These are phyloP conservation scores for Calephelis perditalis DNA, from an alignment of 2,888 invertebrate species.

Conservation along the genomic window DNA sequence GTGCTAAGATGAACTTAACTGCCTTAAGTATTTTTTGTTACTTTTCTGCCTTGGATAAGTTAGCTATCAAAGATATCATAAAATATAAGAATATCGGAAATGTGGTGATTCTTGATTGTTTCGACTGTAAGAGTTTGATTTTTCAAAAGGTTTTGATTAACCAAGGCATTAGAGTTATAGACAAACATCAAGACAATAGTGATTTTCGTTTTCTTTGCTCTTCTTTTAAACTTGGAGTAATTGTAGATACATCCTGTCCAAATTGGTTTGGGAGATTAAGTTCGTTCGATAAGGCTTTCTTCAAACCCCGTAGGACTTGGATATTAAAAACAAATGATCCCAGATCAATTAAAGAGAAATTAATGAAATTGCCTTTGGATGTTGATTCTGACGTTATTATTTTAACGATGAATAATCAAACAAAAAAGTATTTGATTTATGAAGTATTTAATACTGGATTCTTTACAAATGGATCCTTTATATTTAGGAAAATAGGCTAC, in stretches of 20 bases:
- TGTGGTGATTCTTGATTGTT: conserved; percentile 46
- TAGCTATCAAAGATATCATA: conserved; percentile 46
- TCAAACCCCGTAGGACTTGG: conserved; percentile 52
- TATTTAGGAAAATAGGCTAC: conserved; percentile 64
- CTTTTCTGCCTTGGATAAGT: conserved; percentile 30
- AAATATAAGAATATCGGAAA: conserved; percentile 47
- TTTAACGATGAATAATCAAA: conserved; percentile 32
- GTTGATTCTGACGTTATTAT: conserved; percentile 67
- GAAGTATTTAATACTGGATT: conserved; percentile 78
- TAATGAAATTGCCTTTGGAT: conserved; percentile 55
- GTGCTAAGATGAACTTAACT: conserved; percentile 18
- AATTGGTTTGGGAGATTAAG: conserved; percentile 42
- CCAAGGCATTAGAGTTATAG: conserved; percentile 35
- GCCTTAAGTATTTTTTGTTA: conserved; percentile 24
- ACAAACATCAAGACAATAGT: neutral
- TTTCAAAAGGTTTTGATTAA: conserved; percentile 42
- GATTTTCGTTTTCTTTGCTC: neutral
- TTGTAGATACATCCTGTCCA: conserved; percentile 48
- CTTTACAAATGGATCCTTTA: conserved; percentile 68
- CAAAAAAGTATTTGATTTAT: conserved; percentile 44
- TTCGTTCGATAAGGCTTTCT: conserved; percentile 31
- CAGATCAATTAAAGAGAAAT: conserved; percentile 34
- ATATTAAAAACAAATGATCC: conserved; percentile 47
- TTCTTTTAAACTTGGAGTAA: conserved; percentile 42
- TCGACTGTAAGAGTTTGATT: conserved; percentile 29